These are phyloP conservation scores for Plusia festucae DNA, from an alignment of 2,888 invertebrate genomes.

Conservation along the genomic window DNA sequence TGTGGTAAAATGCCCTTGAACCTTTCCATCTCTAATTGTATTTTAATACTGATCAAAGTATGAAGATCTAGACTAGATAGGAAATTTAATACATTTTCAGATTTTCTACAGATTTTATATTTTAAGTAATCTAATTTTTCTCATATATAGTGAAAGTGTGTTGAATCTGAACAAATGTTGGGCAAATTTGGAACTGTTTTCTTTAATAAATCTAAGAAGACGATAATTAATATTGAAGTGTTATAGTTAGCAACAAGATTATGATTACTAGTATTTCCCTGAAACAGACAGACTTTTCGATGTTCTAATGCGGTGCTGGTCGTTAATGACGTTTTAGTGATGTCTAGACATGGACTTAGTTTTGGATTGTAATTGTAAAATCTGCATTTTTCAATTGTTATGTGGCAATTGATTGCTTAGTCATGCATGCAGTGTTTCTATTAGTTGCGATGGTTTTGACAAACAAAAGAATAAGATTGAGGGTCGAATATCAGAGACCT, in stretches of 20 bases:
- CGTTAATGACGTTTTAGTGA: constrained; percentile 13
- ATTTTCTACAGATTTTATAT: constrained; percentile 21
- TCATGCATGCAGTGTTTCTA: not conserved
- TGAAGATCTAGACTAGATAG: constrained; percentile 25
- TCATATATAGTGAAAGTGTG: constrained; percentile 29
- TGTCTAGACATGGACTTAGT: constrained; percentile 5
- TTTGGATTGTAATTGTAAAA: not conserved
- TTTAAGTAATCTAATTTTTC: constrained; percentile 34
- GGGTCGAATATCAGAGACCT: not conserved
- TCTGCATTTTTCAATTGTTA: not conserved
- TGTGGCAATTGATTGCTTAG: not conserved
- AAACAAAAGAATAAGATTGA: not conserved
- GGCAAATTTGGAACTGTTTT: not conserved
- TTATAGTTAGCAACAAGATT: constrained; percentile 2
- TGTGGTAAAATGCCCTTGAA: constrained; percentile 18
- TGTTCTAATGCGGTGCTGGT: constrained; percentile 18
- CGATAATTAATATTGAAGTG: constrained; percentile 10
- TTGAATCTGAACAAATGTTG: constrained; percentile 15
- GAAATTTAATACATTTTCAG: constrained; percentile 22
- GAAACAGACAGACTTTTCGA: too few relatives aligned
- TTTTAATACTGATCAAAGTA: constrained; percentile 17
- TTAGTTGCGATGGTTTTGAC: not conserved
- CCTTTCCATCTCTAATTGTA: constrained; percentile 11
- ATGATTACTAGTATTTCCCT: constrained; percentile 8
- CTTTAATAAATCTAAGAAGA: not conserved